A percentile compares a stretch with the other conserved stretches of the same genome.
phyloP scores from a whole-genome alignment of 1,140 invertebrate genomes.

The Danaus melanippus region DNA sequence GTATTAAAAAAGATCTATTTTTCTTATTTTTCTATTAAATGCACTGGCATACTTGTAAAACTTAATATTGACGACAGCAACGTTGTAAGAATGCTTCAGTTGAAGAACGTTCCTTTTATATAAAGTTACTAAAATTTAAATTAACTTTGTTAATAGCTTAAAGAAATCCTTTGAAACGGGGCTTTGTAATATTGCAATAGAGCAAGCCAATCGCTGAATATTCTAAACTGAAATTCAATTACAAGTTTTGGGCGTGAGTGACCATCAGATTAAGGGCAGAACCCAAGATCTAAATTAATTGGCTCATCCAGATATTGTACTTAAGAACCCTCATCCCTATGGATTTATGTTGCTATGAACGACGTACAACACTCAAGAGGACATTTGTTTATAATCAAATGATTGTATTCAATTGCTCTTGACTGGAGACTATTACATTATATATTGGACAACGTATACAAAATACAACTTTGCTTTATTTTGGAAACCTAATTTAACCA shows the following conservation, averaged over 20 bases:
- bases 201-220: conserved; percentile 47
- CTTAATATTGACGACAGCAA: too few species aligned
- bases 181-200: conserved; percentile 34
- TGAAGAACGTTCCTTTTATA: not conserved
- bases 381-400: conserved; percentile 26
- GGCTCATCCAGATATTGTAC: conserved; percentile 64
- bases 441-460: too few species aligned
- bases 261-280: conserved; percentile 67
- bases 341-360: conserved; percentile 55
- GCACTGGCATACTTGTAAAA: too few species aligned
- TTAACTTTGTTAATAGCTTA: conserved; percentile 4
- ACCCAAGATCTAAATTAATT: conserved; percentile 67
- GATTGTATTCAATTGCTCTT: too few species aligned
- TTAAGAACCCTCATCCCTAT: conserved; percentile 57
- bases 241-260: conserved; percentile 67
- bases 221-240: conserved; percentile 66
- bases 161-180: conserved; percentile 21
- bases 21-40: not conserved
- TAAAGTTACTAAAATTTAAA: conserved; percentile 1
- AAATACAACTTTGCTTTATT: too few species aligned
- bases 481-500: too few species aligned
- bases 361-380: conserved; percentile 23
- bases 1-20: not conserved
- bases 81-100: too few species aligned
- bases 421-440: too few species aligned